A percentile compares a stretch with the other conserved stretches of the same genome.
Evolutionary conservation across 2,888 invertebrate species (phyloP).

Genomic region (Ennomos fuscantarius): DNA sequence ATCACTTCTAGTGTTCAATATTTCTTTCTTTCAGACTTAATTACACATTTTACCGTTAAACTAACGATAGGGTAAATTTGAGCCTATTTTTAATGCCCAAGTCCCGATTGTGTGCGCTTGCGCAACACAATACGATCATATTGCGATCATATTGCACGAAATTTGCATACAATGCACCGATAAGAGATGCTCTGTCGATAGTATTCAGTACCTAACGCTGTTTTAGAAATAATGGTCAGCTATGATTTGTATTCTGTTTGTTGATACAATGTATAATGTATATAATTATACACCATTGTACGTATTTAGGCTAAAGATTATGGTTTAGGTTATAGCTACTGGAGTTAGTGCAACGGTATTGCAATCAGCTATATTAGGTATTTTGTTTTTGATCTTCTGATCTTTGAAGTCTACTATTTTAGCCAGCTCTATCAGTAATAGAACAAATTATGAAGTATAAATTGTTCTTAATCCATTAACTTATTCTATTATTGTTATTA

Average conservation of each 20-base stretch:
- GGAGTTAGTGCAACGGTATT: no score
- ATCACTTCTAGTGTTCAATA: slow-evolving; percentile 11
- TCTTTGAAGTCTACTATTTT: no score
- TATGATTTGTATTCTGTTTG: slow-evolving; percentile 37
- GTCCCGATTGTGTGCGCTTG: neutral
- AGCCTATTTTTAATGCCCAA: no score
- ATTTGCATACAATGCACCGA: slow-evolving; percentile 76
- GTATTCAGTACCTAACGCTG: slow-evolving; percentile 51
- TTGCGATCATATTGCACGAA: slow-evolving; percentile 63
- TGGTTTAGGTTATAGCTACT: no score
- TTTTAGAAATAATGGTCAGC: slow-evolving; percentile 36
- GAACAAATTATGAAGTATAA: no score
- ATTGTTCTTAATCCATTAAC: no score
- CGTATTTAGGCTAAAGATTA: slow-evolving; percentile 1
- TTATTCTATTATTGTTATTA: no score
- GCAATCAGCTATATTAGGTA: no score
- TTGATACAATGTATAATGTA: slow-evolving; percentile 9
- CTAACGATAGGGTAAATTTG: no score
- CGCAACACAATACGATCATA: slow-evolving; percentile 53
- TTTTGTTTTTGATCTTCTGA: no score
- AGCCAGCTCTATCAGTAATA: no score
- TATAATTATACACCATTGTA: slow-evolving; percentile 4
- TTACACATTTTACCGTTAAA: no score
- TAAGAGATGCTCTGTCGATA: slow-evolving; percentile 58
- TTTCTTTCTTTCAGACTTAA: neutral